phyloP scores from a whole-genome alignment of 2,888 invertebrate genomes.

The Xestoiulus laeticollis region DNA sequence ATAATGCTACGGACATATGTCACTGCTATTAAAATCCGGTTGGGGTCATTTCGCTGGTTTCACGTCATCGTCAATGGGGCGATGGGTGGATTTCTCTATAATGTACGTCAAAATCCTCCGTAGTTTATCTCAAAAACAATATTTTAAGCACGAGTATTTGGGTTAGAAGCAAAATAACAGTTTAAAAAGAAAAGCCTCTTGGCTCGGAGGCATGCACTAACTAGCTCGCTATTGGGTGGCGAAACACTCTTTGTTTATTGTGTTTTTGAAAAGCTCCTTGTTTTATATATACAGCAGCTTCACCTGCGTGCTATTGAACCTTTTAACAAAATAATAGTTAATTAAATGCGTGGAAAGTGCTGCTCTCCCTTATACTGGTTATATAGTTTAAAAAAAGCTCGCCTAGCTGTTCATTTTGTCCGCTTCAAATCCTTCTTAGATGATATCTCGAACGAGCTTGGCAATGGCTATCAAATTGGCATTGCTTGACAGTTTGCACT shows the following conservation, averaged over 20 bases:
- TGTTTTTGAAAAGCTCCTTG: too few relatives aligned
- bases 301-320: too few relatives aligned
- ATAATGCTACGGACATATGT: background rate
- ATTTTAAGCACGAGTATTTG: too few relatives aligned
- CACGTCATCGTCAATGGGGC: background rate
- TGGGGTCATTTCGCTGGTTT: background rate
- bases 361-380: background rate
- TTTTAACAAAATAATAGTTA: too few relatives aligned
- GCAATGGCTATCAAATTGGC: constrained; percentile 9
- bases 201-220: too few relatives aligned
- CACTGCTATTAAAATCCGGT: background rate
- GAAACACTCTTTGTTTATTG: too few relatives aligned
- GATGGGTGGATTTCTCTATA: background rate
- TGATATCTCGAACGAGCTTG: background rate
- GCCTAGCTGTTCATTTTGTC: background rate
- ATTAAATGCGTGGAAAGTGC: background rate
- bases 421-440: constrained; percentile 6
- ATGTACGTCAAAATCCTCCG: too few relatives aligned
- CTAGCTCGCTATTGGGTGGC: too few relatives aligned
- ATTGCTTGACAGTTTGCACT: constrained; percentile 18
- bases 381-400: background rate
- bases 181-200: too few relatives aligned
- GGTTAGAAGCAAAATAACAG: too few relatives aligned
- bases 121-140: too few relatives aligned
- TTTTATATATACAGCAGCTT: too few relatives aligned